These are phyloP conservation scores for Hylaeus anthracinus DNA, from an alignment of 1,140 invertebrate species.

Conservation along the genomic window DNA sequence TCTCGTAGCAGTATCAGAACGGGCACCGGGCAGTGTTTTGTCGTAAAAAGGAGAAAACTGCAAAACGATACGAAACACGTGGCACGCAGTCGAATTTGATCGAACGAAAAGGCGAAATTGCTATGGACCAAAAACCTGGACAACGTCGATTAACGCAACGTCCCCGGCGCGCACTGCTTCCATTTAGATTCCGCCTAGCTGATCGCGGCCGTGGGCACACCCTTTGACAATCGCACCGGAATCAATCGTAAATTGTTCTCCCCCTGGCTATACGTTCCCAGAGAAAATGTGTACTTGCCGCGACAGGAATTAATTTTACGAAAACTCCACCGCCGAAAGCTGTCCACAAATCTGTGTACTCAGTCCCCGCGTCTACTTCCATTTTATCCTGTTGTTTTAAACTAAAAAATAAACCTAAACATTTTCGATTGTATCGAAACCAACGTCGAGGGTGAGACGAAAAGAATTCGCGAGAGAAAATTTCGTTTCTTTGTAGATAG, in stretches of 20 bases:
- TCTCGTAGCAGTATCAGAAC: not conserved
- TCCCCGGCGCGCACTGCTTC: slow-evolving; percentile 36
- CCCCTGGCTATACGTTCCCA: slow-evolving; percentile 13
- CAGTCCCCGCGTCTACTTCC: too few relatives aligned
- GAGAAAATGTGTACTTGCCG: slow-evolving; percentile 23
- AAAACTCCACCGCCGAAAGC: not conserved
- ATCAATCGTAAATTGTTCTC: slow-evolving; percentile 61
- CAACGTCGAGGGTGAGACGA: too few relatives aligned
- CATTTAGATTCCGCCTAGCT: slow-evolving; percentile 49
- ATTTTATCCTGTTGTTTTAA: too few relatives aligned
- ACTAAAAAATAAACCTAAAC: too few relatives aligned
- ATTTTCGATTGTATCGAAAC: too few relatives aligned
- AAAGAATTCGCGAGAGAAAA: too few relatives aligned
- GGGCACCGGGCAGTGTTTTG: not conserved
- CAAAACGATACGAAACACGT: slow-evolving; percentile 2
- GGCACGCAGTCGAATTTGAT: slow-evolving; percentile 15
- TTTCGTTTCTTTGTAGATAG: too few relatives aligned
- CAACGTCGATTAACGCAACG: slow-evolving; percentile 53
- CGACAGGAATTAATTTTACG: slow-evolving; percentile 33
- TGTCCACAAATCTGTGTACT: too few relatives aligned
- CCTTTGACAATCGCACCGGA: slow-evolving; percentile 60
- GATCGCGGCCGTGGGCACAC: slow-evolving; percentile 30
- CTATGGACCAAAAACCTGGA: not conserved
- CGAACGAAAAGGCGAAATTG: not conserved
- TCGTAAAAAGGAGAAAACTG: not conserved